Base-by-base conservation (phyloP, 2,797 vertebrate species). In the Onychomys leucogaster region DNA sequence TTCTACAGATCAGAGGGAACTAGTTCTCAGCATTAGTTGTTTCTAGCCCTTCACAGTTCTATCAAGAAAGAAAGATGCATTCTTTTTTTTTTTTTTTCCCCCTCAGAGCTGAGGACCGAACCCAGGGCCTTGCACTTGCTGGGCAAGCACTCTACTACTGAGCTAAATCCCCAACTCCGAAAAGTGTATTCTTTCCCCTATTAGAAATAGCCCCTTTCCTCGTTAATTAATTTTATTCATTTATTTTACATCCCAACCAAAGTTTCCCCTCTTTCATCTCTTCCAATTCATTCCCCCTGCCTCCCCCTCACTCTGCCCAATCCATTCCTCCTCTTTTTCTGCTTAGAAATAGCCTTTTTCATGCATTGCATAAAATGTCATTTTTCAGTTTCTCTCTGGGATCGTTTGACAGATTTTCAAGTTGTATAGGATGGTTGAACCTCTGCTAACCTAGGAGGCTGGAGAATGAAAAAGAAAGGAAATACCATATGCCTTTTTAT, bases 321-420 rank as follows among this genome's bases (percentile, higher is more conserved):
- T 75, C 2, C 5, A 75, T 5, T 5, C 10, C 21, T 73, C 21
- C 37, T 43, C 37, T 75, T 10, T 73, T 41, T 73, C 23, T 41
- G 71, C 13, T 75, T 37, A 95, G n/a, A 43, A 94, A 77, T 57
- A 89, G 57, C 32, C 12, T 71, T n/a, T 94, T 96, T 57, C 67
- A 73, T 84, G 14, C 27, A 78, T 63, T 89, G 27, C 37, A 69
- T n/a, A 91, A 96, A 91, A 81, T 81, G 13, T 29, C 37, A 87
- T 55, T 94, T 96, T 95, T 92, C 4, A 65, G 14, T 73, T 94
- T 89, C 17, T 91, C 32, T 89, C 55, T 94, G 71, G 55, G 43
- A 89, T 67, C 76, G n/a, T 87, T 67, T 91, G 78, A 95, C 67
- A 96, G 41, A 87, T 91, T 87, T 96, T 92, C 52, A 90, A 43